Evolutionary conservation across 2,113 vertebrate genomes (phyloP).

Genomic region (Pelusios castaneus): DNA sequence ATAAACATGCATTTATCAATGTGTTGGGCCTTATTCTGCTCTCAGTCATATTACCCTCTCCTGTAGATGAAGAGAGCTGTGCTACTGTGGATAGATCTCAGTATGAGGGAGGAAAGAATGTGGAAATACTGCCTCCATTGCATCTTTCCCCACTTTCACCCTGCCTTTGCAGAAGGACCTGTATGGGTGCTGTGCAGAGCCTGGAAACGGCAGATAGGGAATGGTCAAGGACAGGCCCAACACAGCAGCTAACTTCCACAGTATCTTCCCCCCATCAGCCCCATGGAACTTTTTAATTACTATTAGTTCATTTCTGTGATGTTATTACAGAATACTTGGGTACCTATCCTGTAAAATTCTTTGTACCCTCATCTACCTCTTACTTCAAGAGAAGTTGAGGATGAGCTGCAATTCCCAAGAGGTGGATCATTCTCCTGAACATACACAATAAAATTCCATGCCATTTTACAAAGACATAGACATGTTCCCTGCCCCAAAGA

Average conservation of each 20-base stretch:
- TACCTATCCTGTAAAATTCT: background rate
- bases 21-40: background rate
- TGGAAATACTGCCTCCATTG: background rate
- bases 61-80: background rate
- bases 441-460: background rate
- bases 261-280: background rate
- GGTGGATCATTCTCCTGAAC: background rate
- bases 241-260: background rate
- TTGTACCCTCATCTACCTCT: background rate
- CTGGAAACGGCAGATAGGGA: background rate
- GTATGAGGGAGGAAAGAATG: background rate
- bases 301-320: background rate
- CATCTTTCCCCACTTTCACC: fast-evolving
- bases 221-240: background rate
- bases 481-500: background rate
- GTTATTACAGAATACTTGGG: background rate
- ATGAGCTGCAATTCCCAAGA: background rate
- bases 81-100: background rate
- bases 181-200: background rate
- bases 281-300: background rate
- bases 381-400: background rate
- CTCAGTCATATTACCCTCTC: background rate
- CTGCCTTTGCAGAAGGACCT: background rate
- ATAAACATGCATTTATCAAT: background rate
- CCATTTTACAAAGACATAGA: background rate